phyloP scores from a whole-genome alignment of 2,888 invertebrate genomes.

The Arenicola marina region DNA sequence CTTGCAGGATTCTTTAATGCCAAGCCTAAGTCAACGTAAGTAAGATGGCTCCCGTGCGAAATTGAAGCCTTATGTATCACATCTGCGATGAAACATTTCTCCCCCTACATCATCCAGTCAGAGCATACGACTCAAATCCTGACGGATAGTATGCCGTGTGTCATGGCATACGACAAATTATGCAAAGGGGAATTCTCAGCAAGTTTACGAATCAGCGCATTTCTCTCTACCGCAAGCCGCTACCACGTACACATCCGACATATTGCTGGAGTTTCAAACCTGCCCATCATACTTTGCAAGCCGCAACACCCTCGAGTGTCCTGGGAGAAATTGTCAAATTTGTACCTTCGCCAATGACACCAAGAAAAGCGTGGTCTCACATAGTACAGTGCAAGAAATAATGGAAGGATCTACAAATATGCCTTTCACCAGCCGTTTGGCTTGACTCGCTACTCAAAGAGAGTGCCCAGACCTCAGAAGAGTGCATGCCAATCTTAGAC shows the following conservation, averaged over 20 bases:
- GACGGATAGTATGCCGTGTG: constrained; percentile 8
- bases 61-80: constrained; percentile 1
- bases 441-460: too few relatives aligned
- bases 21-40: background rate
- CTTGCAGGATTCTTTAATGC: constrained; percentile 11
- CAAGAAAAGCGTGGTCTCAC: too few relatives aligned
- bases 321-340: too few relatives aligned
- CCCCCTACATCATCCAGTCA: constrained; percentile 12
- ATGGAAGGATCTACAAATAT: too few relatives aligned
- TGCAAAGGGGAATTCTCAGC: constrained; percentile 8
- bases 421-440: too few relatives aligned
- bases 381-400: too few relatives aligned
- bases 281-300: constrained; percentile 11
- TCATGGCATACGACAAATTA: constrained; percentile 6
- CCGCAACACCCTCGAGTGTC: too few relatives aligned
- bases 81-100: background rate
- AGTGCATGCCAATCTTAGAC: too few relatives aligned
- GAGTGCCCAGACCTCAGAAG: too few relatives aligned
- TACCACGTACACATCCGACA: constrained; percentile 9
- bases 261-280: constrained; percentile 2
- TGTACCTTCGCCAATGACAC: too few relatives aligned
- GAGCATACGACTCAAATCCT: background rate
- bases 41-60: constrained; percentile 12
- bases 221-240: constrained; percentile 9
- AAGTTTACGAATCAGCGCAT: background rate